Conservation (phyloP, 2,888 invertebrate species). For the Junonia oenone region DNA sequence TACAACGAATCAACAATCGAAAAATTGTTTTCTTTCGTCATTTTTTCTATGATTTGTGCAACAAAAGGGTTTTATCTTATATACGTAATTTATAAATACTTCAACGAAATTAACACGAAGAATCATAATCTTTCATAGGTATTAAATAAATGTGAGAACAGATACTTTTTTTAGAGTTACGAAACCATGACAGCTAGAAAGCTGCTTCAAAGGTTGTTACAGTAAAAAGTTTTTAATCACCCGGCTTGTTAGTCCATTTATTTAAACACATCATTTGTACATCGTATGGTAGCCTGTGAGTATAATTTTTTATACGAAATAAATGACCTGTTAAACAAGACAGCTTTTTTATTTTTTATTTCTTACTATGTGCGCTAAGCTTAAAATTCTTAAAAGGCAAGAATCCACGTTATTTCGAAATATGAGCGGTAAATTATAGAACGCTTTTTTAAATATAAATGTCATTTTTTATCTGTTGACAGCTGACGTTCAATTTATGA, state of each 20-base stretch:
- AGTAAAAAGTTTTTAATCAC: background rate
- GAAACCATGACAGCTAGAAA: background rate
- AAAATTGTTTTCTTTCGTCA: too few relatives aligned
- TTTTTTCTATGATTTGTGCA: too few relatives aligned
- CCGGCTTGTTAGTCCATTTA: background rate
- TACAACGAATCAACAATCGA: background rate
- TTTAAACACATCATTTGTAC: background rate
- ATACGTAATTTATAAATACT: background rate
- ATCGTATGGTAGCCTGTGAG: background rate
- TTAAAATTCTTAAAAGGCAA: background rate
- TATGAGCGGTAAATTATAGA: background rate
- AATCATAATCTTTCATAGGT: background rate
- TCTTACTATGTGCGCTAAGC: background rate
- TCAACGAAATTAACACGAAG: background rate
- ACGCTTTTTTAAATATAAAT: background rate
- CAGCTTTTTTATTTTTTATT: background rate
- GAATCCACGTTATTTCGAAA: background rate
- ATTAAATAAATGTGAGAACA: background rate
- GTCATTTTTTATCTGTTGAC: background rate
- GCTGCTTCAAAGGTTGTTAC: background rate
- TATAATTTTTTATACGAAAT: background rate
- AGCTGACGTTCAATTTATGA: background rate
- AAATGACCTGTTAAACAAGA: background rate
- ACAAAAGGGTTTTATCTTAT: background rate
- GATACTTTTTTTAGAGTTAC: background rate